These are phyloP conservation scores for Thera britannica DNA, from an alignment of 2,888 invertebrate species.

Conservation along the genomic window DNA sequence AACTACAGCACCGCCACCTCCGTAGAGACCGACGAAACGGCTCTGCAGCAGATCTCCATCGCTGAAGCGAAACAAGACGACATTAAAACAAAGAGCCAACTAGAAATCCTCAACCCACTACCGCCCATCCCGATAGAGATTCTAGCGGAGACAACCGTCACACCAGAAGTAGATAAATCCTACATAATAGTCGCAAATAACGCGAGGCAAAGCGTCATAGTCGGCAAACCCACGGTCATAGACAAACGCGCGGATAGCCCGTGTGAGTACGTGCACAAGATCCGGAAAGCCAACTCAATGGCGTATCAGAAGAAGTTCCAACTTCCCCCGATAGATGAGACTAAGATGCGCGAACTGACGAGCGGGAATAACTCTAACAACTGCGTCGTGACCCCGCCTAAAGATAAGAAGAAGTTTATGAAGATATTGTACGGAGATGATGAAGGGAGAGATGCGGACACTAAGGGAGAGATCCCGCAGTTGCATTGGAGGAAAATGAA, in stretches of 20 bases:
- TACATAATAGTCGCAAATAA: constrained; percentile 78
- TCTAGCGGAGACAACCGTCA: constrained; percentile 45
- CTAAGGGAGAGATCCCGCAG: constrained; percentile 53
- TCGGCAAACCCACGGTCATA: constrained; percentile 60
- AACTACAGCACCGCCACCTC: constrained; percentile 67
- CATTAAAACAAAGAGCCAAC: constrained; percentile 59
- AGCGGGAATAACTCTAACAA: constrained; percentile 55
- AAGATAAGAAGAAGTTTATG: constrained; percentile 75
- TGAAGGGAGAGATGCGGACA: constrained; percentile 53
- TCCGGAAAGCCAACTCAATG: constrained; percentile 70
- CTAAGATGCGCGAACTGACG: constrained; percentile 67
- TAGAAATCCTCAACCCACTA: constrained; percentile 68
- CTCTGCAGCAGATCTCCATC: constrained; percentile 55
- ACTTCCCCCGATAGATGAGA: constrained; percentile 73
- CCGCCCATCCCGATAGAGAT: constrained; percentile 72
- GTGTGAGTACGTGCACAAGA: constrained; percentile 76
- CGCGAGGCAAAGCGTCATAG: constrained; percentile 78
- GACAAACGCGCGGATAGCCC: constrained; percentile 52
- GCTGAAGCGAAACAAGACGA: constrained; percentile 28
- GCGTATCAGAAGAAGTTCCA: constrained; percentile 56
- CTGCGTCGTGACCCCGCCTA: constrained; percentile 54
- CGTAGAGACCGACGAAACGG: constrained; percentile 66
- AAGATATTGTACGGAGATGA: constrained; percentile 73
- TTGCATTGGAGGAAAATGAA: constrained; percentile 72
- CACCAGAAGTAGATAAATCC: constrained; percentile 60